Conservation (phyloP, 1,140 invertebrate species). For the Plodia interpunctella region DNA sequence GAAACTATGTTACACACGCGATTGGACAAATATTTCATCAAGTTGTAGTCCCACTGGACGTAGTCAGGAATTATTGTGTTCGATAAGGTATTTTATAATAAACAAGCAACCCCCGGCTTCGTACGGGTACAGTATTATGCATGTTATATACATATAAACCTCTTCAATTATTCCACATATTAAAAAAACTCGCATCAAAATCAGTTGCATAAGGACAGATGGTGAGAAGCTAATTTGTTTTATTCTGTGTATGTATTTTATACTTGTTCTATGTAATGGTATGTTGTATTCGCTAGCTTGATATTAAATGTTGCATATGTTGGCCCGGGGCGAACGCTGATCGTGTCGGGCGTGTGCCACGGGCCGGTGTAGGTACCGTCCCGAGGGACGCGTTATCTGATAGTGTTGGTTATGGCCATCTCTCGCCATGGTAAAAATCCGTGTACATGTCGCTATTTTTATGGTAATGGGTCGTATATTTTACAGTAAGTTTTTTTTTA, state of each 20-base stretch:
- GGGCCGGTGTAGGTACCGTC: slow-evolving; percentile 50
- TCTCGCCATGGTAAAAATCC: slow-evolving; percentile 29
- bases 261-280: neutral
- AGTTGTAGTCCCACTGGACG: slow-evolving; percentile 64
- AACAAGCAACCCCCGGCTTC: no score
- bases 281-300: neutral
- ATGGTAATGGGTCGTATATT: neutral
- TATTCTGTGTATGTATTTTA: no score
- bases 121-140: no score
- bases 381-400: slow-evolving; percentile 45
- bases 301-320: slow-evolving; percentile 15
- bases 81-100: no score
- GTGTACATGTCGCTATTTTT: slow-evolving; percentile 4
- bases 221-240: no score
- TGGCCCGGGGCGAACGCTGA: slow-evolving; percentile 38
- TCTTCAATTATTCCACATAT: no score
- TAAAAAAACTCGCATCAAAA: no score
- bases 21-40: slow-evolving; percentile 73
- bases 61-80: slow-evolving; percentile 46
- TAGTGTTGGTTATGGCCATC: slow-evolving; percentile 34
- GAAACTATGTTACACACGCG: slow-evolving; percentile 69
- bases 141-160: no score
- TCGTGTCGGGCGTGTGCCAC: slow-evolving; percentile 22
- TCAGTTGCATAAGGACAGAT: no score
- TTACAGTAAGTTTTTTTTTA: no score